Base-by-base conservation (phyloP, 2,113 vertebrate genomes). In the Danio rerio region DNA sequence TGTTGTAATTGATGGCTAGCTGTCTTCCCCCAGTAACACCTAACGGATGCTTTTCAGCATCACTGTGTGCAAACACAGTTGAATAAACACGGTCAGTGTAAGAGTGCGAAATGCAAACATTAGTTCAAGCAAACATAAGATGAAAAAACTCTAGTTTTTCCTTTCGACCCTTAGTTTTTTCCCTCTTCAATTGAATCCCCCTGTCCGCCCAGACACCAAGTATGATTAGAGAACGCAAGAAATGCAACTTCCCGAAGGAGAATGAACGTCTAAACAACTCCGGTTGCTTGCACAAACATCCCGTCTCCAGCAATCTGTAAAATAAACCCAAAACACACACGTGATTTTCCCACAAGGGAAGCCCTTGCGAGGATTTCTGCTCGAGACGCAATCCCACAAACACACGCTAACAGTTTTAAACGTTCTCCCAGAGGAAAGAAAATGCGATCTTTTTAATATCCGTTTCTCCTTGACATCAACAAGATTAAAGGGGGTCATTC, bases 281-380 rank as follows among this genome's bases (percentile, higher is more conserved):
- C 1, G 49, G 62, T 79, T 52, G 76, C 62, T 79, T 42, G 76
- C 76, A 79, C 76, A 79, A 79, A 79, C 76, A 79, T 79, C 76
- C 76, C 49, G 76, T 79, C 76, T 79, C 76, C 76, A 55, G 76
- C 59, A 66, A 66, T 79, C 76, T 79, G 61, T 79, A 53, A 66
- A 79, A 66, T 65, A 79, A 79, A 55, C 62, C 61, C 62, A 49
- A 77, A 45, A 77, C 74, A 77, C 71, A 42, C 61, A 66, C 16
- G 31, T 65, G 61, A 66, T 66, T 79, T 63, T 79, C 50, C 59
- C 75, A 78, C 59, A 78, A 78, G 75, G 40, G 20, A 78, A 47
- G 40, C 49, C 61, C 49, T 9, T 15, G 76, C 16, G 62, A 66
- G 49, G 53, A 13, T 42, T n/a, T 79, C 62, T 40, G 15, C 61